Evolutionary conservation across 2,888 invertebrate genomes (phyloP).

Genomic region (Morinoia aosen): DNA sequence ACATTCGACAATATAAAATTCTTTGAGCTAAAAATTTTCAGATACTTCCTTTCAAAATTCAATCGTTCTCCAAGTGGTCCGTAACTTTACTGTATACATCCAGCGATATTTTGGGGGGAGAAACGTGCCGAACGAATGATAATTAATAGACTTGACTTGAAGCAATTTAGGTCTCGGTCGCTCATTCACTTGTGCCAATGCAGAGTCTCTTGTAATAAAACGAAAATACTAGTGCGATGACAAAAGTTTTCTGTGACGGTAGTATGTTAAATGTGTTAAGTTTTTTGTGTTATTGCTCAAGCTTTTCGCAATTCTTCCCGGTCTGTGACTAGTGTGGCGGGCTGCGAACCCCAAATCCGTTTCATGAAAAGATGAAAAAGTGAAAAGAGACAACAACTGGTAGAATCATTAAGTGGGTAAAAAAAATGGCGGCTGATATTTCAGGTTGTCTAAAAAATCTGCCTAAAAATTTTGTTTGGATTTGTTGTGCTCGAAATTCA

Average conservation of each 20-base stretch:
- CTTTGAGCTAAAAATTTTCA: background rate
- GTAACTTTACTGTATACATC: background rate
- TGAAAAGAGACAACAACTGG: background rate
- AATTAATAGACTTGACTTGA: background rate
- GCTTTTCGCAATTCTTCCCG: background rate
- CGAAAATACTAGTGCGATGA: background rate
- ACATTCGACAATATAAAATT: background rate
- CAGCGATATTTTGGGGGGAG: background rate
- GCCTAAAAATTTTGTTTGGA: too few relatives aligned
- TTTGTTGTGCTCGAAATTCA: too few relatives aligned
- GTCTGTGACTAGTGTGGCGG: background rate
- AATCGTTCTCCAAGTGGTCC: background rate
- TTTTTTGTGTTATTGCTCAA: background rate
- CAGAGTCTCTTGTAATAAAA: background rate
- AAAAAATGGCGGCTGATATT: background rate
- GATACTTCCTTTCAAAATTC: background rate
- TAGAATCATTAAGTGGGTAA: background rate
- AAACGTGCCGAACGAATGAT: background rate
- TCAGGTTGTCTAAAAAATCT: too few relatives aligned
- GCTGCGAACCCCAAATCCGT: background rate
- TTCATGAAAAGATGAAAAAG: background rate
- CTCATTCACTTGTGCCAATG: background rate
- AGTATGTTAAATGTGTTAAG: background rate
- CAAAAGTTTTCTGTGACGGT: background rate
- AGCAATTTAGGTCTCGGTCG: background rate